Evolutionary conservation across 2,113 vertebrate species (phyloP).

Genomic region (Albula glossodonta): DNA sequence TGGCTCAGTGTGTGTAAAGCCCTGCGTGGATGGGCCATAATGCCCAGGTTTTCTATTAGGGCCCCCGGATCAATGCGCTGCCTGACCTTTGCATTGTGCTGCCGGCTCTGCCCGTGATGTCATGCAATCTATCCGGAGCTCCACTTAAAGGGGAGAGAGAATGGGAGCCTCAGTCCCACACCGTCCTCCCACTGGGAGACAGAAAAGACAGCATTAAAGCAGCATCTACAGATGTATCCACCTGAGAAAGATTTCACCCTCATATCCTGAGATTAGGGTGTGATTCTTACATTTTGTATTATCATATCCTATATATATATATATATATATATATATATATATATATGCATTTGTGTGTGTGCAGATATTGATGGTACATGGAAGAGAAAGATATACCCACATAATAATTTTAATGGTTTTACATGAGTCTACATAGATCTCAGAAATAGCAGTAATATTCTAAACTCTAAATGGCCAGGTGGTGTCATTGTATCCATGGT

Average conservation of each 20-base stretch:
- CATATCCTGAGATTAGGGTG: constrained; percentile 60
- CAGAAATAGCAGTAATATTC: background rate
- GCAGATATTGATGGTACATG: too few relatives aligned
- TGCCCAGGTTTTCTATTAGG: constrained; percentile 67
- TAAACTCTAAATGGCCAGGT: background rate
- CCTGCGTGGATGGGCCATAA: constrained; percentile 66
- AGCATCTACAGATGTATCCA: constrained; percentile 69
- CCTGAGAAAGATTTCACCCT: constrained; percentile 50
- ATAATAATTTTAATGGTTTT: background rate
- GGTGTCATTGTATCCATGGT: background rate
- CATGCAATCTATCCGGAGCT: constrained; percentile 69
- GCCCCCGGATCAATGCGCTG: constrained; percentile 74
- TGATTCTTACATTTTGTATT: constrained; percentile 33
- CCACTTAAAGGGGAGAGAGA: constrained; percentile 65
- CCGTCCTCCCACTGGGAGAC: constrained; percentile 65
- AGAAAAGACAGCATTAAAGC: constrained; percentile 70
- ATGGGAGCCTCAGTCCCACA: constrained; percentile 66
- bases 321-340: too few relatives aligned
- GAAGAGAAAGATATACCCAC: background rate
- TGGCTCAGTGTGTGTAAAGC: constrained; percentile 68
- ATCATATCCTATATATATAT: constrained; percentile 20
- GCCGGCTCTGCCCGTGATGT: constrained; percentile 70
- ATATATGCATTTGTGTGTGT: too few relatives aligned
- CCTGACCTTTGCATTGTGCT: constrained; percentile 74
- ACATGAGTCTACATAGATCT: background rate